These are phyloP conservation scores for Chironomus riparius DNA, from an alignment of 2,888 invertebrate genomes.

Conservation along the genomic window DNA sequence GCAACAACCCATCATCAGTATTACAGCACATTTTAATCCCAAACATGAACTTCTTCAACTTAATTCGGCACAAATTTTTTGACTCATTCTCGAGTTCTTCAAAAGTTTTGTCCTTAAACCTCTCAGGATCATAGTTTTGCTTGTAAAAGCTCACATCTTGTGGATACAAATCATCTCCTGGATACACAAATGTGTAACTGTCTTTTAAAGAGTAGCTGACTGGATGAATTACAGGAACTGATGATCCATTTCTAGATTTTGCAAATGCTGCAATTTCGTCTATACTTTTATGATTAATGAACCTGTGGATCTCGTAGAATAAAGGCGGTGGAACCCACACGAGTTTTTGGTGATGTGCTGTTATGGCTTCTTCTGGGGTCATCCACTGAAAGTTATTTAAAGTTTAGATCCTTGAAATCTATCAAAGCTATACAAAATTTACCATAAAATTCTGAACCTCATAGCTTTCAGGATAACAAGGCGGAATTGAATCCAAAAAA, in stretches of 20 bases:
- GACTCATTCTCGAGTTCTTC: conserved; percentile 37
- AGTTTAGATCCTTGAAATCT: background rate
- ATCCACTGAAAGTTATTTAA: conserved; percentile 53
- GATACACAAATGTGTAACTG: conserved; percentile 50
- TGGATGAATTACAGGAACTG: conserved; percentile 49
- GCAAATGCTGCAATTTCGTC: conserved; percentile 53
- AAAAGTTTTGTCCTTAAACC: conserved; percentile 32
- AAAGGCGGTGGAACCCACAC: conserved; percentile 62
- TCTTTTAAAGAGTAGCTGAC: conserved; percentile 48
- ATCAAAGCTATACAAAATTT: background rate
- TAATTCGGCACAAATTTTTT: conserved; percentile 36
- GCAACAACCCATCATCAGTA: background rate
- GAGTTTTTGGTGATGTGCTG: conserved; percentile 31
- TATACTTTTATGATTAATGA: conserved; percentile 49
- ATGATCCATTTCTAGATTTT: conserved; percentile 46
- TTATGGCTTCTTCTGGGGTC: conserved; percentile 42
- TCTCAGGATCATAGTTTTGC: conserved; percentile 30
- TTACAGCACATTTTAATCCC: background rate
- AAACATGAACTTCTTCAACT: conserved; percentile 18
- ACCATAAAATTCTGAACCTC: conserved; percentile 43
- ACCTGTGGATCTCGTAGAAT: conserved; percentile 59
- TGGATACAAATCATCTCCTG: conserved; percentile 52
- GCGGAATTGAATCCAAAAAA: conserved; percentile 48
- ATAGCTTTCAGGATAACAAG: conserved; percentile 43
- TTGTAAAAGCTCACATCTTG: conserved; percentile 35